Evolutionary conservation across 2,888 invertebrate genomes (phyloP), one percentile per base, ranked within the genome.

Genomic region (Caenorhabditis doughertyi): DNA sequence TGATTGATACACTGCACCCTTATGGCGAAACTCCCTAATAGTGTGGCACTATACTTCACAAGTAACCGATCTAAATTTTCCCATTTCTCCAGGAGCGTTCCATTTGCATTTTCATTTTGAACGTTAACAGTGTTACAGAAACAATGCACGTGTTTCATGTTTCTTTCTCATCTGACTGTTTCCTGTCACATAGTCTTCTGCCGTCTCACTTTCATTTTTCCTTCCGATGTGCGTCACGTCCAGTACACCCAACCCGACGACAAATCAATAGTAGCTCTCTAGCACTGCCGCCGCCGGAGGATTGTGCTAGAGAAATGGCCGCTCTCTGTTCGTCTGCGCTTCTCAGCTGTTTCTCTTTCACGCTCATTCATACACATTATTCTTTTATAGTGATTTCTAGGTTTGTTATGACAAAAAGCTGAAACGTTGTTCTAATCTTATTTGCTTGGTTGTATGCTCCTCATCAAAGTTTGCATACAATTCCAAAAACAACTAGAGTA

Each of bases 181-280:
- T 49, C 21, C 71, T 49, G 21, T 35, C 23, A 21, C 47, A 32
- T 27, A 11, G 8, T 39, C 18, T 49, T 35, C 49, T 39, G 49
- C 42, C 21, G 27, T 47, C 53, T 53, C 35, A 42, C 53, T 35
- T 49, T 35, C 25, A 25, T 18, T 56, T 21, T 55, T 55, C 29
- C 49, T 53, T 60, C 29, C 16, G n/a, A n/a, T 55, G 55, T 56
- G 47, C 72, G 72, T 23, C 65, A 47, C 74, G 76, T 60, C 76
- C 76, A 76, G 67, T 68, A 58, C 76, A 76, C 23, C 76, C 39
- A 60, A 76, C 56, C 60, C 60, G 49, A 67, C 76, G 76, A 76
- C 67, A 76, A 76, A 76, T 76, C 76, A 60, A 76, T 76, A 68
- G 58, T 49, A 29, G 76, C 76, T 76, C 76, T n/a, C n/a, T 73